These are phyloP conservation scores for Indicator maculatus DNA, from an alignment of 2,113 vertebrate species.

Conservation along the genomic window DNA sequence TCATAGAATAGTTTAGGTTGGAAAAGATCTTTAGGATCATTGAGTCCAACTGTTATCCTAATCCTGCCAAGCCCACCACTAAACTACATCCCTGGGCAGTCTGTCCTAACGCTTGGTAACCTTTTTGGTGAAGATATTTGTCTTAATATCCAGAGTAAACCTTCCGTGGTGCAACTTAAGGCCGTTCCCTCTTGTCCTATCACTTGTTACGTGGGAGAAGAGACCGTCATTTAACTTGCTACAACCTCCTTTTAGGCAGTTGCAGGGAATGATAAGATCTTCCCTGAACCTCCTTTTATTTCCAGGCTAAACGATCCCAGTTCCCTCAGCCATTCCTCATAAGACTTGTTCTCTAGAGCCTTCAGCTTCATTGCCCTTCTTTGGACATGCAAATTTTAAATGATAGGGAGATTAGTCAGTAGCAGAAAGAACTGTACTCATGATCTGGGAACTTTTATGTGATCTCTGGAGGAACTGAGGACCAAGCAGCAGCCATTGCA, in stretches of 20 bases:
- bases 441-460: not conserved
- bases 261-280: not conserved
- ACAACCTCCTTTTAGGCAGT: not conserved
- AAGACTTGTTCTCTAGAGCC: not conserved
- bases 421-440: not conserved
- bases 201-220: not conserved
- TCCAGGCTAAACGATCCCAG: not conserved
- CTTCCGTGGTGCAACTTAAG: not conserved
- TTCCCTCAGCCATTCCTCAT: not conserved
- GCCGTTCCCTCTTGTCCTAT: not conserved
- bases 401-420: not conserved
- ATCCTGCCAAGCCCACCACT: not conserved
- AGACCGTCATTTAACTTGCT: not conserved
- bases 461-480: not conserved
- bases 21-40: not conserved
- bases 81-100: not conserved
- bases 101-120: not conserved
- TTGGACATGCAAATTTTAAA: not conserved
- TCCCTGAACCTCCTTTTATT: not conserved
- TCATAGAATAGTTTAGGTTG: not conserved
- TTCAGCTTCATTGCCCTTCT: not conserved
- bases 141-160: not conserved
- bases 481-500: not conserved
- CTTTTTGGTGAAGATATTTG: not conserved
- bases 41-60: not conserved